Evolutionary conservation across 2,888 invertebrate species (phyloP).

Genomic region (Andrena bicolor): DNA sequence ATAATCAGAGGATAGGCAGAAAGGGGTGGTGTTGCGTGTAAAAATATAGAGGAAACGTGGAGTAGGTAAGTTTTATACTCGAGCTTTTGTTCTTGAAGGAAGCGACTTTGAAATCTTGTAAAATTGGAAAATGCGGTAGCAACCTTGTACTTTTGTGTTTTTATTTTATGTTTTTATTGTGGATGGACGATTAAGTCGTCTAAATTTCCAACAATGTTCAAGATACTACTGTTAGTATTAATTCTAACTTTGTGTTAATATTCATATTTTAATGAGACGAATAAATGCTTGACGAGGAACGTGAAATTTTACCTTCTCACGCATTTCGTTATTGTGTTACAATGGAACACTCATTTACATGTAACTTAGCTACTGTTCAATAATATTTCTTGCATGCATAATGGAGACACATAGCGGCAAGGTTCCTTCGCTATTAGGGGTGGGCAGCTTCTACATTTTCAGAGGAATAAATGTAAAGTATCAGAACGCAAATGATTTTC

Average conservation of each 20-base stretch:
- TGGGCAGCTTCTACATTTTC: conserved; percentile 32
- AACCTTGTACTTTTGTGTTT: no score
- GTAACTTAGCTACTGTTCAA: conserved; percentile 38
- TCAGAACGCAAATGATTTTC: conserved; percentile 44
- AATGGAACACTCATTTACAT: conserved; percentile 29
- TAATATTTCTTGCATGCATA: conserved; percentile 40
- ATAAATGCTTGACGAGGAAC: neutral
- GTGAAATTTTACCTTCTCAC: conserved; percentile 1
- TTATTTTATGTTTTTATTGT: no score
- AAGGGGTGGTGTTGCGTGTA: no score
- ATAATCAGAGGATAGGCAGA: no score
- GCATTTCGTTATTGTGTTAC: conserved; percentile 2
- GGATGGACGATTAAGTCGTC: no score
- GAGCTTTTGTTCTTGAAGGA: no score
- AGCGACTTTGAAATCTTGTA: no score
- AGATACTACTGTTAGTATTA: no score
- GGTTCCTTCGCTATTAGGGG: conserved; percentile 19
- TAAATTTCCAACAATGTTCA: no score
- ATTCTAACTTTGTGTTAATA: neutral
- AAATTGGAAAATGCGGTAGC: no score
- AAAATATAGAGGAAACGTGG: no score
- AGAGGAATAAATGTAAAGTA: conserved; percentile 38
- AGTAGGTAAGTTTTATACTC: no score
- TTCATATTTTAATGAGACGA: conserved; percentile 5
- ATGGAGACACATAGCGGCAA: conserved; percentile 12